Evolutionary conservation across 2,797 vertebrate genomes (phyloP).

Genomic region (Tauraco hartlaubi): DNA sequence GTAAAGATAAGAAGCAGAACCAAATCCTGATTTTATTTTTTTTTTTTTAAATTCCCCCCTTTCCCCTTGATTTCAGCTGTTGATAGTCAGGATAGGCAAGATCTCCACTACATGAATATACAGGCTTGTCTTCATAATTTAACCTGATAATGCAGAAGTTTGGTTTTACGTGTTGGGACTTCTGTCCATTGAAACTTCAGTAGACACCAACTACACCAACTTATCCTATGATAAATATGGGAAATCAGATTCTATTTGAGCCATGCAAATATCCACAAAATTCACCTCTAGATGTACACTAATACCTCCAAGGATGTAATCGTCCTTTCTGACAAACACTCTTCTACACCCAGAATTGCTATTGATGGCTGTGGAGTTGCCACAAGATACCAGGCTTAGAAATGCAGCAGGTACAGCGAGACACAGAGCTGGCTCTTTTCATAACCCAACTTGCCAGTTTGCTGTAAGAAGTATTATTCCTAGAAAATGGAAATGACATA

Average conservation of each 20-base stretch:
- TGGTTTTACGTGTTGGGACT: not conserved
- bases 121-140: not conserved
- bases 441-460: not conserved
- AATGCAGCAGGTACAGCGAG: not conserved
- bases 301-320: not conserved
- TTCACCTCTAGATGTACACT: not conserved
- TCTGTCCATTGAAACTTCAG: not conserved
- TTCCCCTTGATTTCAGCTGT: not conserved
- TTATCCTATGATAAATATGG: not conserved
- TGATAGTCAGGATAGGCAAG: not conserved
- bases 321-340: not conserved
- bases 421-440: not conserved
- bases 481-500: constrained; percentile 22
- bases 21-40: not conserved
- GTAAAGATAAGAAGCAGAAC: not conserved
- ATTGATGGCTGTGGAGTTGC: not conserved
- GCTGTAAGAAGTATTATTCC: not conserved
- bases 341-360: not conserved
- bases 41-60: not conserved
- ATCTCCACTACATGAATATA: not conserved
- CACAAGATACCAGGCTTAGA: not conserved
- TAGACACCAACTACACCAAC: not conserved
- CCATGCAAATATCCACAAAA: not conserved
- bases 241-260: not conserved
- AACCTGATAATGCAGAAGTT: not conserved